Evolutionary conservation across 2,888 invertebrate genomes (phyloP).

Genomic region (Cheilosia vulpina): DNA sequence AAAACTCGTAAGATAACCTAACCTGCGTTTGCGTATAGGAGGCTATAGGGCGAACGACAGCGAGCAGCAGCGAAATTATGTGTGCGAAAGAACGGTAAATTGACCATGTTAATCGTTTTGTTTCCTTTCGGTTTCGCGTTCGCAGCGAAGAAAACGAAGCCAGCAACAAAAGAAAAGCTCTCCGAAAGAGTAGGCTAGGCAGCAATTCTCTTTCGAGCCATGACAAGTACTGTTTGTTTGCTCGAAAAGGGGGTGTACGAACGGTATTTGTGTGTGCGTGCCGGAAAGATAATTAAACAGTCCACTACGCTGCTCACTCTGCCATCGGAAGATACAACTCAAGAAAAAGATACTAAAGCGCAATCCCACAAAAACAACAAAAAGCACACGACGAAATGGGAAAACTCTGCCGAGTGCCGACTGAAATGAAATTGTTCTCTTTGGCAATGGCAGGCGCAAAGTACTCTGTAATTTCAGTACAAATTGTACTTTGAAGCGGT

Average conservation of each 20-base stretch:
- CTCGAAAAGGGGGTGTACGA: slow-evolving; percentile 60
- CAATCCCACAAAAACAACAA: slow-evolving; percentile 43
- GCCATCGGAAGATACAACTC: slow-evolving; percentile 49
- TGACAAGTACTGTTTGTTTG: slow-evolving; percentile 67
- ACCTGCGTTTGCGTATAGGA: slow-evolving; percentile 42
- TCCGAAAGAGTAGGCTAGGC: slow-evolving; percentile 2
- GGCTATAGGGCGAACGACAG: background rate
- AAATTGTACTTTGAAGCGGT: slow-evolving; percentile 80
- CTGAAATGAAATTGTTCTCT: slow-evolving; percentile 41
- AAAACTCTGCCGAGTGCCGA: background rate
- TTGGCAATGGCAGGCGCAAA: slow-evolving; percentile 32
- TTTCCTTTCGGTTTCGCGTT: slow-evolving; percentile 57
- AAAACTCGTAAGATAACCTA: slow-evolving; percentile 18
- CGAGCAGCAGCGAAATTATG: slow-evolving; percentile 10
- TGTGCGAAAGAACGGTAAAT: slow-evolving; percentile 71
- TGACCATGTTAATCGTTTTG: slow-evolving; percentile 70
- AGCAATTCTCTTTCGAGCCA: slow-evolving; percentile 9
- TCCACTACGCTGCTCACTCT: slow-evolving; percentile 29
- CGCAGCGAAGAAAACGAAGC: slow-evolving; percentile 33
- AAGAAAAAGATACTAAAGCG: slow-evolving; percentile 57
- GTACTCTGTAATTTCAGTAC: slow-evolving; percentile 78
- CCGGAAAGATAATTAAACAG: slow-evolving; percentile 20
- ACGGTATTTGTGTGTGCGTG: slow-evolving; percentile 31
- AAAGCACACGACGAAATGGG: slow-evolving; percentile 30
- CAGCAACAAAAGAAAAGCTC: slow-evolving; percentile 46